Conservation (phyloP, 2,113 vertebrate genomes). For the Otus sunia region DNA sequence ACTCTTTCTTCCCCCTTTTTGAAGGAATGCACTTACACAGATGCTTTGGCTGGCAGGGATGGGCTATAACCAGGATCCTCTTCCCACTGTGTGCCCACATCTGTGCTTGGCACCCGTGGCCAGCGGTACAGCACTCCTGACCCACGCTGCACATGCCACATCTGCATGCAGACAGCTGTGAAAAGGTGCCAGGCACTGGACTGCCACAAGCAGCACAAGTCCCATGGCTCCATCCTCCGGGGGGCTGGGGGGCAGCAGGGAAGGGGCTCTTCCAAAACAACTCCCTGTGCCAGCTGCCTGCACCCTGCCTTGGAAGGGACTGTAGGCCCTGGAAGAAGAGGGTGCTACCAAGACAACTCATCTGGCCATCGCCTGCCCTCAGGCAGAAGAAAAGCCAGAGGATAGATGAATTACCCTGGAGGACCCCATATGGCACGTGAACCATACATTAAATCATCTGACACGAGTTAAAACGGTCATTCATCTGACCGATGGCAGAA, state of each 20-base stretch:
- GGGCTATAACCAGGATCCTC: accelerated
- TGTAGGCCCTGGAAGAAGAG: accelerated
- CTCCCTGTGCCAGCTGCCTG: background rate
- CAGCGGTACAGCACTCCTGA: background rate
- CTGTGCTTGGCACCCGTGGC: accelerated
- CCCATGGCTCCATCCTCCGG: background rate
- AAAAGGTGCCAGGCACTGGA: background rate
- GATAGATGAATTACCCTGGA: background rate
- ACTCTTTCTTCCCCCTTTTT: background rate
- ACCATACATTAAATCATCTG: background rate
- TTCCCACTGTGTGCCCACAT: accelerated
- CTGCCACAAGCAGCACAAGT: background rate
- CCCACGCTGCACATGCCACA: accelerated
- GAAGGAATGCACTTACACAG: background rate
- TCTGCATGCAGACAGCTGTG: background rate
- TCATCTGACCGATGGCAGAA: background rate
- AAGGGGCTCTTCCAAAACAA: background rate
- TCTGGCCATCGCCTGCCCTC: background rate
- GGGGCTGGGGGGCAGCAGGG: accelerated
- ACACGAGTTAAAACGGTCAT: background rate
- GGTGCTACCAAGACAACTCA: background rate
- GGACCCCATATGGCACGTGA: background rate
- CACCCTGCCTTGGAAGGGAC: accelerated
- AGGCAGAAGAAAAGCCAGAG: background rate
- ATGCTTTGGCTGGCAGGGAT: background rate